A percentile compares a stretch with the other conserved stretches of the same genome.
Evolutionary conservation across 35 echinoderm and acorn worm species (phyloP).

Genomic region (Ptychodera flava): DNA sequence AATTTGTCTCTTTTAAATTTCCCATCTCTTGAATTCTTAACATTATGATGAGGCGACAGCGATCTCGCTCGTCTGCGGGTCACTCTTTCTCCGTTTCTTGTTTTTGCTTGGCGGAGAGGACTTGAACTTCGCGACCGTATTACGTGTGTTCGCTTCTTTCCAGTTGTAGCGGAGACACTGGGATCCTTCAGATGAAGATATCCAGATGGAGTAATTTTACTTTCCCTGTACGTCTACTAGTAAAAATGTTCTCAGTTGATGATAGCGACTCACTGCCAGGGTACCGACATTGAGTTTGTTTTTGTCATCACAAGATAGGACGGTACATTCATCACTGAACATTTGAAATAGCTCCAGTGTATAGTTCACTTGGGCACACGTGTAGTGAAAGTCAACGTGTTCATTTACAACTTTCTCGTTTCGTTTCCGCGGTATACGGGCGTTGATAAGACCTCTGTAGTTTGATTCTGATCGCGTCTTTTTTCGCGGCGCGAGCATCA

Average conservation of each 20-base stretch:
- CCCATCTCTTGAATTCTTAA: not conserved
- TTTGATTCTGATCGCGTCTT: not conserved
- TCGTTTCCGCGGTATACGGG: not conserved
- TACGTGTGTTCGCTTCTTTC: not conserved
- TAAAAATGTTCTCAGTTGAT: not conserved
- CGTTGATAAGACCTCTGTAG: not conserved
- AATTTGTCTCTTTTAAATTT: not conserved
- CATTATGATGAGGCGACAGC: not conserved
- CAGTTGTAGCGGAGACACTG: conserved; percentile 5
- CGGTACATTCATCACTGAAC: not conserved
- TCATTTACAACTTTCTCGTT: not conserved
- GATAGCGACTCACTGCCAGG: not conserved
- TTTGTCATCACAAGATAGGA: not conserved
- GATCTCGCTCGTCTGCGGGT: not conserved
- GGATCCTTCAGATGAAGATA: conserved; percentile 8
- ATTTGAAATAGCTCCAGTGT: not conserved
- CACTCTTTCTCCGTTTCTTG: not conserved
- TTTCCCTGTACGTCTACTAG: not conserved
- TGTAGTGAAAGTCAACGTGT: not conserved
- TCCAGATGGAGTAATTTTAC: conserved; percentile 12
- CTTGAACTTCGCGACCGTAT: conserved; percentile 6
- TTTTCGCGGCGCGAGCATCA: not conserved
- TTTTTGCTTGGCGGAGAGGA: no score
- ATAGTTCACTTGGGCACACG: not conserved
- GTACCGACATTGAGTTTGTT: conserved; percentile 4